These are phyloP conservation scores for Physeter macrocephalus DNA, from an alignment of 2,113 vertebrate genomes.

Conservation along the genomic window DNA sequence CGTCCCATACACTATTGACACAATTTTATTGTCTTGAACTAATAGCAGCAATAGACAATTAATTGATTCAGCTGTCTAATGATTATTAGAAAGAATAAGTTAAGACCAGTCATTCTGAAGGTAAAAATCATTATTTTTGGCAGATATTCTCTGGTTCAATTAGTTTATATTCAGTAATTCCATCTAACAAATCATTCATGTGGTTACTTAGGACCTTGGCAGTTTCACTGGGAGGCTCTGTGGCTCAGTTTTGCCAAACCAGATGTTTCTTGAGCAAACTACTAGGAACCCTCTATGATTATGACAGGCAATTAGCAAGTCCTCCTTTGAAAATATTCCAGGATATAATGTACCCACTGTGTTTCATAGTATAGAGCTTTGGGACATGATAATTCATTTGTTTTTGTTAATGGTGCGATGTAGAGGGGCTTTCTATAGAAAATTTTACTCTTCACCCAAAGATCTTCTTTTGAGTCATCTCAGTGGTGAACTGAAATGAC, in stretches of 20 bases:
- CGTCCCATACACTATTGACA: background rate
- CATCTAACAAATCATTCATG: background rate
- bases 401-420: background rate
- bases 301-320: background rate
- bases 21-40: background rate
- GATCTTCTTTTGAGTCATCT: background rate
- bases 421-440: background rate
- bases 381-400: background rate
- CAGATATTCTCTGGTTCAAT: slow-evolving; percentile 10
- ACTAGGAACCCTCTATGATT: background rate
- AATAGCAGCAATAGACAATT: slow-evolving; percentile 29
- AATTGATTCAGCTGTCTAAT: slow-evolving; percentile 11
- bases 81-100: background rate
- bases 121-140: slow-evolving; percentile 37
- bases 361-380: background rate
- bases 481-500: background rate
- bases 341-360: background rate
- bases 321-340: slow-evolving; percentile 16
- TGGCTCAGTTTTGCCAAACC: slow-evolving; percentile 20
- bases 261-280: slow-evolving; percentile 8
- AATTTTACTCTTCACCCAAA: background rate
- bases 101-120: slow-evolving; percentile 30
- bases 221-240: background rate
- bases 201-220: background rate
- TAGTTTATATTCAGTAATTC: slow-evolving; percentile 18